phyloP scores from a whole-genome alignment of 2,888 invertebrate genomes.

The Rhopalosiphum nymphaeae region DNA sequence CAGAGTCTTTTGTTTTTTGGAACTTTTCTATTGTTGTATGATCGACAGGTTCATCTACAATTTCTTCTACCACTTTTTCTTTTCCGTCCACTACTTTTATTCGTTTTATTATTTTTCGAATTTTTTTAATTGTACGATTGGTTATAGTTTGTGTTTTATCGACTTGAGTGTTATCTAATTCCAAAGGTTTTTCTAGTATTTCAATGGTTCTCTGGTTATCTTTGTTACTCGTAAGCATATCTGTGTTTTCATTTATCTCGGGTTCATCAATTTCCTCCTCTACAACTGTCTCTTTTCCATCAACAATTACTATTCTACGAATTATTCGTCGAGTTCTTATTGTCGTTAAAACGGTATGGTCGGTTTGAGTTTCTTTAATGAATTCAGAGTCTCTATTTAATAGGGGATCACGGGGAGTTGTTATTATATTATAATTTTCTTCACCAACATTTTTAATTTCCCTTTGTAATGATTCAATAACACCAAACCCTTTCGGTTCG shows the following conservation, averaged over 20 bases:
- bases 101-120: neutral
- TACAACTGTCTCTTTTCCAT: slow-evolving; percentile 16
- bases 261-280: slow-evolving; percentile 15
- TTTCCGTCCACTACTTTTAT: neutral
- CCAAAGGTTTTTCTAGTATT: neutral
- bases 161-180: neutral
- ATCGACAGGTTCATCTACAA: neutral
- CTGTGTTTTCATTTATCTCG: neutral
- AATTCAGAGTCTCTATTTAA: too few relatives aligned
- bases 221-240: neutral
- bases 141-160: neutral
- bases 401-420: too few relatives aligned
- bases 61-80: neutral
- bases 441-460: too few relatives aligned
- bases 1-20: neutral
- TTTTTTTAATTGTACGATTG: neutral
- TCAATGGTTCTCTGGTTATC: neutral
- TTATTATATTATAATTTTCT: too few relatives aligned
- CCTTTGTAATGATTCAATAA: too few relatives aligned
- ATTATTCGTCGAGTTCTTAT: neutral
- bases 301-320: neutral
- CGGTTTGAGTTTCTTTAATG: too few relatives aligned
- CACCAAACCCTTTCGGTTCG: too few relatives aligned
- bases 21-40: neutral
- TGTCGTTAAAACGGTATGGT: neutral